These are phyloP conservation scores for Sesamia inferens DNA, from an alignment of 2,888 invertebrate species.

Conservation along the genomic window DNA sequence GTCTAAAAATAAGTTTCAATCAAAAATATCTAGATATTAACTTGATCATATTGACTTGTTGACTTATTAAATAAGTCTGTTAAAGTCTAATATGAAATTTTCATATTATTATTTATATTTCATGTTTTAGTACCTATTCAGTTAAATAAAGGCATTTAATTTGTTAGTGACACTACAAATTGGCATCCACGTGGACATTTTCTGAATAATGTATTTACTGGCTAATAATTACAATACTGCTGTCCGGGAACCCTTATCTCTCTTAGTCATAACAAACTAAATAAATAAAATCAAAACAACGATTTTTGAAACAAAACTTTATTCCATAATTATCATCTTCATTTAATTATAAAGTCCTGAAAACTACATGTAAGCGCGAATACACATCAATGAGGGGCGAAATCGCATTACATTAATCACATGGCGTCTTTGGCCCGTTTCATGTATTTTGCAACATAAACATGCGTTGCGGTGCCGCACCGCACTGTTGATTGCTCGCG, in stretches of 20 bases:
- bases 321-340: slow-evolving; percentile 72
- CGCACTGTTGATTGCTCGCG: slow-evolving; percentile 5
- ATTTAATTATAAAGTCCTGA: slow-evolving; percentile 70
- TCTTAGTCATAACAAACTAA: neutral
- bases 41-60: too few relatives aligned
- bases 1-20: too few relatives aligned
- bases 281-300: slow-evolving; percentile 38
- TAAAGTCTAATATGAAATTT: too few relatives aligned
- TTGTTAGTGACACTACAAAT: neutral
- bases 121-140: too few relatives aligned
- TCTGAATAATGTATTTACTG: neutral
- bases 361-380: slow-evolving; percentile 68
- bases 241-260: neutral
- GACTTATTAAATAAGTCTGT: too few relatives aligned
- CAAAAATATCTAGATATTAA: too few relatives aligned
- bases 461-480: neutral
- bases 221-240: neutral
- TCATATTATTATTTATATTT: too few relatives aligned
- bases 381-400: slow-evolving; percentile 3
- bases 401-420: too few relatives aligned
- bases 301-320: slow-evolving; percentile 74
- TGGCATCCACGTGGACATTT: neutral
- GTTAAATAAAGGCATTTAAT: neutral
- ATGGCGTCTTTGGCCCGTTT: neutral
- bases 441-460: neutral